Percentiles rank a stretch among this genome's conserved stretches.
phyloP scores from a whole-genome alignment of 2,797 vertebrate species.

The Knipowitschia caucasica region DNA sequence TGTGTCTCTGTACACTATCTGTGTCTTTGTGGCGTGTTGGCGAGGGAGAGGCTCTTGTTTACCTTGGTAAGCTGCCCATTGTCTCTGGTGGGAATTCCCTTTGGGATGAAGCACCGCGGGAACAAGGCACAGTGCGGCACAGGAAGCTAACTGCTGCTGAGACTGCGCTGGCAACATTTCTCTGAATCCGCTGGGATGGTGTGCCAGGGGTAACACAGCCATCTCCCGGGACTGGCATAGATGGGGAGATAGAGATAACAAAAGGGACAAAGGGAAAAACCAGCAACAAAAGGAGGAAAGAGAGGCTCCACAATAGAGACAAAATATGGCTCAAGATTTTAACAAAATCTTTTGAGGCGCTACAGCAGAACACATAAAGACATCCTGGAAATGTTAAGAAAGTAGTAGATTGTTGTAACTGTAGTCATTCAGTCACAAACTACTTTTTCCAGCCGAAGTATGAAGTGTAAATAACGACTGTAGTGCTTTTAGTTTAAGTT shows the following conservation, averaged over 20 bases:
- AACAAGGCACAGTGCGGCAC: constrained; percentile 38
- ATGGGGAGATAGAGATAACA: constrained; percentile 49
- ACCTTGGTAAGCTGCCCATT: constrained; percentile 75
- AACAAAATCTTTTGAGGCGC: constrained; percentile 7
- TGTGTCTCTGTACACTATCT: constrained; percentile 42
- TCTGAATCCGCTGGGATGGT: constrained; percentile 51
- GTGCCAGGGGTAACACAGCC: constrained; percentile 55
- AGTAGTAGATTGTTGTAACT: not conserved
- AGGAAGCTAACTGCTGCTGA: constrained; percentile 41
- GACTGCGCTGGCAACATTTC: constrained; percentile 33
- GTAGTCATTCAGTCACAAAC: not conserved
- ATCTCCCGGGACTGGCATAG: constrained; percentile 51
- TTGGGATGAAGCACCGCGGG: constrained; percentile 58
- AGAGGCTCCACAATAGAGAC: constrained; percentile 15
- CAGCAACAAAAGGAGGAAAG: constrained; percentile 17
- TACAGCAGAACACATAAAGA: not conserved
- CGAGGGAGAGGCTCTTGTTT: constrained; percentile 71
- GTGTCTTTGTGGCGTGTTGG: constrained; percentile 61
- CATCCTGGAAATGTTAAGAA: not conserved
- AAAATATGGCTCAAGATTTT: constrained; percentile 21
- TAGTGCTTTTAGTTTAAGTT: no score
- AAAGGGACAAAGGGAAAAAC: constrained; percentile 29
- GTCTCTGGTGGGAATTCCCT: constrained; percentile 74
- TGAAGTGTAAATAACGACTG: no score
- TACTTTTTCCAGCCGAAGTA: no score